A percentile compares a stretch with the other conserved stretches of the same genome.
Conservation (phyloP, 2,888 invertebrate species). For the Xiphydria camelus region DNA sequence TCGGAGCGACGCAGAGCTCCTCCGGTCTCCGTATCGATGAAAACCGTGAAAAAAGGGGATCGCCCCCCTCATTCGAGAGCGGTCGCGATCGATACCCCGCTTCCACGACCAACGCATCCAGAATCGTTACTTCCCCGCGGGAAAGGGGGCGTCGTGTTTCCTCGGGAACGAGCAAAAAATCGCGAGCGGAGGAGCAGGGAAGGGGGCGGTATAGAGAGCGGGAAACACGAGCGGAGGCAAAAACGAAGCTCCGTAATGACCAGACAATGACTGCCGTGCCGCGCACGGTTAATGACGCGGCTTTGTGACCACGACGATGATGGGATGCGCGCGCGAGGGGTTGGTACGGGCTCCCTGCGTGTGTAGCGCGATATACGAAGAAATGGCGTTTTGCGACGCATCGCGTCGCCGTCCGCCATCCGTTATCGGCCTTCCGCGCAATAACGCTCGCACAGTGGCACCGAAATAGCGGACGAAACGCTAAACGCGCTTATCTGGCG, state of each 20-base stretch:
- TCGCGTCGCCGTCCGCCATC: neutral
- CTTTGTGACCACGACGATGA: neutral
- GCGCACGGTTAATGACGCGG: constrained; percentile 1
- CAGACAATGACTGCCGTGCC: constrained; percentile 32
- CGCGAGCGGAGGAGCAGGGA: constrained; percentile 6
- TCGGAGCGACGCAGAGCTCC: too few species aligned
- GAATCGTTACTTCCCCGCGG: too few species aligned
- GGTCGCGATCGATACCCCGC: too few species aligned
- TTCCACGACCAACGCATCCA: too few species aligned
- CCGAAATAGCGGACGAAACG: constrained; percentile 1
- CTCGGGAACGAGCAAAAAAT: constrained; percentile 15
- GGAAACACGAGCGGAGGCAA: constrained; percentile 22
- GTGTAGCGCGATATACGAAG: too few species aligned
- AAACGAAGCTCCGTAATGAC: constrained; percentile 37
- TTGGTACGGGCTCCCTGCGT: too few species aligned
- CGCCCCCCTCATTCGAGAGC: too few species aligned
- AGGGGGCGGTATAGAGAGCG: constrained; percentile 12
- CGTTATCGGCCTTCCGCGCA: constrained; percentile 36
- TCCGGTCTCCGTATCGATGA: too few species aligned
- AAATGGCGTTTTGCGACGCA: neutral
- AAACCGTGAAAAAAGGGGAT: too few species aligned
- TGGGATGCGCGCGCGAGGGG: neutral
- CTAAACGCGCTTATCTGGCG: constrained; percentile 32
- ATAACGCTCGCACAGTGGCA: constrained; percentile 25
- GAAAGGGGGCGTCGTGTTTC: neutral